These are phyloP conservation scores for Coregonus ussuriensis DNA, from an alignment of 2,797 vertebrate genomes.

Conservation along the genomic window DNA sequence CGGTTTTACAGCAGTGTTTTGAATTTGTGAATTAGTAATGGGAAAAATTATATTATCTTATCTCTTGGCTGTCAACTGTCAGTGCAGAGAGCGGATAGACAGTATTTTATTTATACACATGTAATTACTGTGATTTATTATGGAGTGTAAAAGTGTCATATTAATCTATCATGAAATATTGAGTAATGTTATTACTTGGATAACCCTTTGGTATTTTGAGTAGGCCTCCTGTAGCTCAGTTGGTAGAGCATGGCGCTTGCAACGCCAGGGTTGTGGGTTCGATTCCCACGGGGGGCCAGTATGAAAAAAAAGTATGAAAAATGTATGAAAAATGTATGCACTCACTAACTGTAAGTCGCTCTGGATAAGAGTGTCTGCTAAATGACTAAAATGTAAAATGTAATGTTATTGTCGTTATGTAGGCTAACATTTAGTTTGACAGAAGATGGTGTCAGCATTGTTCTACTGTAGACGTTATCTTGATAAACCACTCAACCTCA, in stretches of 20 bases:
- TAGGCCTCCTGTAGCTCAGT: too few relatives aligned
- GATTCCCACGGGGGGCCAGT: too few relatives aligned
- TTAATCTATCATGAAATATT: neutral
- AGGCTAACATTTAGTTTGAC: neutral
- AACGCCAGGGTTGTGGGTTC: too few relatives aligned
- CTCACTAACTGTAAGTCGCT: too few relatives aligned
- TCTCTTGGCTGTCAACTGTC: constrained; percentile 25
- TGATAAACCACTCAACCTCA: neutral
- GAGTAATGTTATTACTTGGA: neutral
- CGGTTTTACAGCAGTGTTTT: constrained; percentile 3
- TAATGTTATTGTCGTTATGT: neutral
- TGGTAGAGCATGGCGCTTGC: too few relatives aligned
- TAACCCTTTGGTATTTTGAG: neutral
- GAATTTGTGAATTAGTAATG: constrained; percentile 16
- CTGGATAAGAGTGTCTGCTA: too few relatives aligned
- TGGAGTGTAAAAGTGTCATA: neutral
- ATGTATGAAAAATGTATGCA: too few relatives aligned
- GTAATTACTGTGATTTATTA: neutral
- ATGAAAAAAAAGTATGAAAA: too few relatives aligned
- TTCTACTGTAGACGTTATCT: constrained; percentile 39
- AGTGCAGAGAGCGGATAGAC: neutral
- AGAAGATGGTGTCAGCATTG: neutral
- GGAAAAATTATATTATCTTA: constrained; percentile 19
- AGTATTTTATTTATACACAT: neutral
- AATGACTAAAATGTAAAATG: too few relatives aligned